phyloP scores from a whole-genome alignment of 2,888 invertebrate species.

The Lasioglossum oenotherae region DNA sequence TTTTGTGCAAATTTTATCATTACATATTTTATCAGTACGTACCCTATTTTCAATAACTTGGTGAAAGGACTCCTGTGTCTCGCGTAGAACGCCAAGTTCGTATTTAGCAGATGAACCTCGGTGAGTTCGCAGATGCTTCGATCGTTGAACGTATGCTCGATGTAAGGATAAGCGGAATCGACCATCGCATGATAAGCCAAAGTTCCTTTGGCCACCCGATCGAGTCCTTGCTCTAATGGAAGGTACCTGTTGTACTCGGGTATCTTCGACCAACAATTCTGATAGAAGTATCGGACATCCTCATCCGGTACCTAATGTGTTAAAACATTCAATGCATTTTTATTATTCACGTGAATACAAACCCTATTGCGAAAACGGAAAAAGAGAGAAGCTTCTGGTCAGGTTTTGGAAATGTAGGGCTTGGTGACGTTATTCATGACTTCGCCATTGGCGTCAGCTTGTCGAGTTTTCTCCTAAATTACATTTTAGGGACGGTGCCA shows the following conservation, averaged over 20 bases:
- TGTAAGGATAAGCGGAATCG: constrained; percentile 76
- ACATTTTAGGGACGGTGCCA: background rate
- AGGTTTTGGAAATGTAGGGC: too few species aligned
- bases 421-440: too few species aligned
- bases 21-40: constrained; percentile 15
- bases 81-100: constrained; percentile 58
- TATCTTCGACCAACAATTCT: constrained; percentile 74
- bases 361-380: too few species aligned
- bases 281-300: constrained; percentile 69
- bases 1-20: background rate
- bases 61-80: constrained; percentile 75
- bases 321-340: background rate
- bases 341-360: too few species aligned
- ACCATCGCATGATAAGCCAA: constrained; percentile 78
- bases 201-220: constrained; percentile 71
- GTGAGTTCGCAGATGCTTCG: constrained; percentile 78
- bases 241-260: constrained; percentile 70
- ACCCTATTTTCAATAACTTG: constrained; percentile 78
- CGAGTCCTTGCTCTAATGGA: constrained; percentile 71
- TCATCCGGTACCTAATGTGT: constrained; percentile 46
- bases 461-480: too few species aligned
- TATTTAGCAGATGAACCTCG: constrained; percentile 67
- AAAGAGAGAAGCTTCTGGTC: too few species aligned
- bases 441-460: too few species aligned
- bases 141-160: constrained; percentile 74